These are phyloP conservation scores for Arbacia lixula DNA, from an alignment of 53 echinoderm and acorn worm genomes.

Conservation along the genomic window DNA sequence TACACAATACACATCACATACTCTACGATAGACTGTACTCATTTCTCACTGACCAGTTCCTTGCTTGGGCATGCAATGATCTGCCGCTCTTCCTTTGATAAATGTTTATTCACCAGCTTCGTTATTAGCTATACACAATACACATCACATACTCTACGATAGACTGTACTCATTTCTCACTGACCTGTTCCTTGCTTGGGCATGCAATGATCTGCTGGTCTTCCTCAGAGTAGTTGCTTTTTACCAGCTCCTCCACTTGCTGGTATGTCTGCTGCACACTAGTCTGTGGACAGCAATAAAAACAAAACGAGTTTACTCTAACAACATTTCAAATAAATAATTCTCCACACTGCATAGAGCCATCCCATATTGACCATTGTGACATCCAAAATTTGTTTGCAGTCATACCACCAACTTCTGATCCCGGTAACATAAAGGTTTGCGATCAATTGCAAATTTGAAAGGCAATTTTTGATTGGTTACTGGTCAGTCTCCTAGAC, in stretches of 20 bases:
- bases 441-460: no score
- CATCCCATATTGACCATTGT: no score
- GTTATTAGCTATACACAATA: conserved; percentile 82
- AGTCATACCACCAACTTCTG: no score
- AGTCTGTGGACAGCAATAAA: conserved; percentile 54
- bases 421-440: no score
- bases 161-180: conserved; percentile 29
- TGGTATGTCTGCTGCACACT: conserved; percentile 89
- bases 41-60: conserved; percentile 83
- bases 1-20: no score
- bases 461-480: no score
- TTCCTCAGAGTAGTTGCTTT: conserved; percentile 91
- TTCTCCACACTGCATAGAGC: no score
- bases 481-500: no score
- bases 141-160: no score
- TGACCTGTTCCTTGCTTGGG: conserved; percentile 93
- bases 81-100: conserved; percentile 92
- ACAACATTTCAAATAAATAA: no score
- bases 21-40: neutral
- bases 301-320: no score
- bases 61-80: conserved; percentile 93
- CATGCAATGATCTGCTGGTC: conserved; percentile 97
- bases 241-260: conserved; percentile 75
- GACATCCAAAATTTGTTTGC: no score
- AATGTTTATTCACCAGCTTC: conserved; percentile 76